These are phyloP conservation scores for Periophthalmodon schlosseri DNA, from an alignment of 2,113 vertebrate genomes.

Conservation along the genomic window DNA sequence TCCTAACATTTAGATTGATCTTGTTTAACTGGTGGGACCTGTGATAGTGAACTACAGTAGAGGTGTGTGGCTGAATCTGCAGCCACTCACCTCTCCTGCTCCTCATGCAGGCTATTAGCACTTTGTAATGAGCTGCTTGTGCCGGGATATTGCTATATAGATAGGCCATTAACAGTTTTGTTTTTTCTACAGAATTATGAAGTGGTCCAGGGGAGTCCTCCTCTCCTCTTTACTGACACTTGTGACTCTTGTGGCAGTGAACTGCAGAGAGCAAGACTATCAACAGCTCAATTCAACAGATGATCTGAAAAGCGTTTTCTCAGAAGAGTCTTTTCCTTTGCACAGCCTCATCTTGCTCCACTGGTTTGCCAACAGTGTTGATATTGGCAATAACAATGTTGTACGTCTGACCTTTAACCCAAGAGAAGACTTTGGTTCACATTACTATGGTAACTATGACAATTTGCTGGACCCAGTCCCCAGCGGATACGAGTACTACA, in stretches of 20 bases:
- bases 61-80: no score
- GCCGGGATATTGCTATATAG: no score
- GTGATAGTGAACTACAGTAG: no score
- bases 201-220: neutral
- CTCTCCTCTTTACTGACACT: slow-evolving; percentile 29
- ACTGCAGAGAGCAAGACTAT: slow-evolving; percentile 21
- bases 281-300: slow-evolving; percentile 37
- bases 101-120: no score
- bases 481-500: slow-evolving; percentile 43
- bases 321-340: slow-evolving; percentile 37
- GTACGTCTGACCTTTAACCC: slow-evolving; percentile 55
- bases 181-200: slow-evolving; percentile 38
- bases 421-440: slow-evolving; percentile 50
- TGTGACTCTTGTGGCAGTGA: slow-evolving; percentile 29
- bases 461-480: slow-evolving; percentile 22
- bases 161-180: neutral
- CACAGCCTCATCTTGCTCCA: slow-evolving; percentile 62
- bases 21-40: no score
- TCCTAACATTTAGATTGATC: no score
- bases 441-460: slow-evolving; percentile 61
- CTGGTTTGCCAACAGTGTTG: slow-evolving; percentile 61
- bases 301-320: slow-evolving; percentile 49
- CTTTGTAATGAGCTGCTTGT: no score
- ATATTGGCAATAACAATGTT: slow-evolving; percentile 32
- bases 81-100: no score